Evolutionary conservation across 2,888 invertebrate genomes (phyloP).

Genomic region (Coecobrya sp.): DNA sequence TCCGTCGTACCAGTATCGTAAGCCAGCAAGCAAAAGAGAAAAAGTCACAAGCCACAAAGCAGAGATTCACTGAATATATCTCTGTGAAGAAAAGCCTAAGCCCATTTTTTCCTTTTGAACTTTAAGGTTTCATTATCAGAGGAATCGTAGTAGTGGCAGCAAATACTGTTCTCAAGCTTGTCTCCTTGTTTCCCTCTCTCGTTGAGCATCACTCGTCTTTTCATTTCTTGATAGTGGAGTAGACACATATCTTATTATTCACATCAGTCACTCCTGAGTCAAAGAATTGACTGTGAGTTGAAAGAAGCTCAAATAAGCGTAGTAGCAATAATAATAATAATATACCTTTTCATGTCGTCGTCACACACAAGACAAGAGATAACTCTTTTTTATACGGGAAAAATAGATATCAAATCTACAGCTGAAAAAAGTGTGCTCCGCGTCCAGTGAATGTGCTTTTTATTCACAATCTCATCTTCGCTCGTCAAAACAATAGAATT

Average conservation of each 20-base stretch:
- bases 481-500: slow-evolving; percentile 62
- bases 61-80: slow-evolving; percentile 30
- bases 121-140: slow-evolving; percentile 60
- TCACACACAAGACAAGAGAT: slow-evolving; percentile 48
- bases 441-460: slow-evolving; percentile 62
- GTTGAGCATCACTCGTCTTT: slow-evolving; percentile 50
- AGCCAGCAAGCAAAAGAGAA: slow-evolving; percentile 55
- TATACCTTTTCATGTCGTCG: slow-evolving; percentile 62
- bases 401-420: slow-evolving; percentile 58
- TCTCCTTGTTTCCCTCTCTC: slow-evolving; percentile 50
- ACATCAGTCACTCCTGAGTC: slow-evolving; percentile 80
- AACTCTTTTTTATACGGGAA: slow-evolving; percentile 56
- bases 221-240: slow-evolving; percentile 51
- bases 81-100: slow-evolving; percentile 30
- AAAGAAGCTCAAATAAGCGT: slow-evolving; percentile 57
- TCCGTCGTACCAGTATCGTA: slow-evolving; percentile 61
- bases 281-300: slow-evolving; percentile 76
- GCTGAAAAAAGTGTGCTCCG: slow-evolving; percentile 63
- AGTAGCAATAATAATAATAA: slow-evolving; percentile 52
- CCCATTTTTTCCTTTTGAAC: slow-evolving; percentile 64
- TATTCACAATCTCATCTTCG: neutral
- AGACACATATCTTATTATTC: slow-evolving; percentile 71
- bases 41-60: slow-evolving; percentile 66
- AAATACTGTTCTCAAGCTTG: slow-evolving; percentile 56
- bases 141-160: slow-evolving; percentile 16